phyloP scores from a whole-genome alignment of 2,113 vertebrate species.

The Paralichthys olivaceus region DNA sequence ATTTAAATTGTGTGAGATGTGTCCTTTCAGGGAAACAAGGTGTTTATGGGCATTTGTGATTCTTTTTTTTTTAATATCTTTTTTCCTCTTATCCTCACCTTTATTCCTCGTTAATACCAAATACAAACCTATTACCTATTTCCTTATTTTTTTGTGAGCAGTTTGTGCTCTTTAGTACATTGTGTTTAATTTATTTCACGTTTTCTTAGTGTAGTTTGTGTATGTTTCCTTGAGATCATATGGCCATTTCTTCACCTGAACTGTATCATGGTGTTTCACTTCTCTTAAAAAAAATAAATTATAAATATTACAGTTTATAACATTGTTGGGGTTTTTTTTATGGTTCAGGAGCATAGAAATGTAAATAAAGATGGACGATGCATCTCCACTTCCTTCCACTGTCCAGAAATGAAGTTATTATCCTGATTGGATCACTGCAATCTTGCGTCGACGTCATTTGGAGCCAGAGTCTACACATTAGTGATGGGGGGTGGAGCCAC shows the following conservation, averaged over 20 bases:
- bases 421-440: no score
- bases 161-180: conserved; percentile 31
- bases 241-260: conserved; percentile 37
- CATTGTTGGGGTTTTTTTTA: not conserved
- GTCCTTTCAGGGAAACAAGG: conserved; percentile 57
- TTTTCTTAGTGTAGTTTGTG: conserved; percentile 19
- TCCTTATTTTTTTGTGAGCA: no score
- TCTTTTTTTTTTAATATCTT: conserved; percentile 15
- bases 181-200: conserved; percentile 43
- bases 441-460: no score
- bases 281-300: conserved; percentile 63
- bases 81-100: conserved; percentile 5
- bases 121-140: conserved; percentile 41
- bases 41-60: conserved; percentile 51
- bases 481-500: no score
- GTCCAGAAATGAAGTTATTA: not conserved
- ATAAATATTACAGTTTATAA: not conserved
- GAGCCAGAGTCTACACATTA: no score
- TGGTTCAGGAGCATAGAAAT: not conserved
- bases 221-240: conserved; percentile 17
- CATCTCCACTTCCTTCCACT: not conserved
- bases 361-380: not conserved
- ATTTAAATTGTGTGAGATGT: conserved; percentile 3
- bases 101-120: conserved; percentile 35
- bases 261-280: conserved; percentile 43